Conservation (phyloP, 2,797 vertebrate genomes). For the Sebastes hopkinsi region DNA sequence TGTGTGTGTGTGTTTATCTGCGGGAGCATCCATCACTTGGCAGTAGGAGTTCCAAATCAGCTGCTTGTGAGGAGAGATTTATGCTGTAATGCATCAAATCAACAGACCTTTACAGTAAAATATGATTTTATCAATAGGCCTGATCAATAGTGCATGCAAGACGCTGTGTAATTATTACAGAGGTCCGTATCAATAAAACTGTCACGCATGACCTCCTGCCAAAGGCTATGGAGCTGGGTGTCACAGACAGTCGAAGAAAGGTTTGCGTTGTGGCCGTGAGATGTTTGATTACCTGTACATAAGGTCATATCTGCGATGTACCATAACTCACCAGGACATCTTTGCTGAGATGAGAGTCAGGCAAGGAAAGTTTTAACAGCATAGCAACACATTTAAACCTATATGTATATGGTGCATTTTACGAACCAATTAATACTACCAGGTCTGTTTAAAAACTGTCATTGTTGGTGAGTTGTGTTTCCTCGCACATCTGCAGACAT, state of each 20-base stretch:
- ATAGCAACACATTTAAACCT: conserved; percentile 13
- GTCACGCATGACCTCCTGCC: conserved; percentile 73
- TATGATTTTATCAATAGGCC: conserved; percentile 86
- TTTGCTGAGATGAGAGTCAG: conserved; percentile 12
- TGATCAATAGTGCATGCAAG: conserved; percentile 83
- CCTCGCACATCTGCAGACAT: conserved; percentile 47
- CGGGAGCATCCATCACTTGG: conserved; percentile 73
- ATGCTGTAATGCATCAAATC: conserved; percentile 77
- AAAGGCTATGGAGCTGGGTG: conserved; percentile 55
- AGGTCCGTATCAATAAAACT: conserved; percentile 84
- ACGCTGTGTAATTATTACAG: conserved; percentile 83
- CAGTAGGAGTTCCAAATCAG: conserved; percentile 60
- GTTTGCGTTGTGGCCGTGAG: conserved; percentile 40
- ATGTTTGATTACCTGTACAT: conserved; percentile 64
- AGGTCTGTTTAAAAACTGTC: conserved; percentile 40
- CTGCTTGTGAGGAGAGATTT: conserved; percentile 75
- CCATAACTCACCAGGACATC: conserved; percentile 27
- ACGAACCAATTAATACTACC: conserved; percentile 31
- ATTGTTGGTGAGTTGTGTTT: conserved; percentile 24
- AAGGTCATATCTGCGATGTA: conserved; percentile 44
- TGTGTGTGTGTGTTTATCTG: conserved; percentile 60
- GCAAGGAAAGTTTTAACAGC: conserved; percentile 11
- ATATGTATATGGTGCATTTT: conserved; percentile 26
- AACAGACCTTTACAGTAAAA: conserved; percentile 85
- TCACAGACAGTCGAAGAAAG: conserved; percentile 54